These are phyloP conservation scores for Chelonus formosanus DNA, from an alignment of 2,888 invertebrate genomes.

Conservation along the genomic window DNA sequence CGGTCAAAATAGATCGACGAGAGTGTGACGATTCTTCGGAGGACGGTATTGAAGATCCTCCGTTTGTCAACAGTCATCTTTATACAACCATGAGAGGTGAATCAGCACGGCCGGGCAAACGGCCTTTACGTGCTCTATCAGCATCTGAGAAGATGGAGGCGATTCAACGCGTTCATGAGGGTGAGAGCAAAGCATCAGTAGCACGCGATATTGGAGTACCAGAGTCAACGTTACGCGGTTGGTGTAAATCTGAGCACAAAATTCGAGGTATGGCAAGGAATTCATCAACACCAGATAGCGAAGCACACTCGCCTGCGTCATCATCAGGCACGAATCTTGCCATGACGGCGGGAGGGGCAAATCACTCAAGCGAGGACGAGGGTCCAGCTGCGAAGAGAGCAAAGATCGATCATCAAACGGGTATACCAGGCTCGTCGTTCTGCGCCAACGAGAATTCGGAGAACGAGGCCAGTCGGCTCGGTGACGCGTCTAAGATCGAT, in stretches of 20 bases:
- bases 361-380: slow-evolving; percentile 53
- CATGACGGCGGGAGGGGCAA: slow-evolving; percentile 35
- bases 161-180: slow-evolving; percentile 83
- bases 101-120: slow-evolving; percentile 75
- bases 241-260: slow-evolving; percentile 89
- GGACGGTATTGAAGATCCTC: slow-evolving; percentile 45
- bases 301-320: slow-evolving; percentile 55
- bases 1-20: slow-evolving; percentile 37
- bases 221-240: slow-evolving; percentile 85
- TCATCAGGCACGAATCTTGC: slow-evolving; percentile 50
- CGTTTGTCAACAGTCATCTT: slow-evolving; percentile 23
- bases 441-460: slow-evolving; percentile 41
- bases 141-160: slow-evolving; percentile 83
- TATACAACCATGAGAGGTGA: slow-evolving; percentile 65
- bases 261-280: slow-evolving; percentile 75
- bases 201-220: slow-evolving; percentile 87
- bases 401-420: slow-evolving; percentile 45
- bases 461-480: slow-evolving; percentile 36
- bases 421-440: slow-evolving; percentile 36
- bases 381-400: slow-evolving; percentile 48
- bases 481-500: slow-evolving; percentile 47
- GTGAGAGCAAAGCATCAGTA: slow-evolving; percentile 86
- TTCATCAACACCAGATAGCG: slow-evolving; percentile 74
- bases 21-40: slow-evolving; percentile 42
- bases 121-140: slow-evolving; percentile 80